phyloP scores from a whole-genome alignment of 2,888 invertebrate genomes.

The Trissolcus japonicus region DNA sequence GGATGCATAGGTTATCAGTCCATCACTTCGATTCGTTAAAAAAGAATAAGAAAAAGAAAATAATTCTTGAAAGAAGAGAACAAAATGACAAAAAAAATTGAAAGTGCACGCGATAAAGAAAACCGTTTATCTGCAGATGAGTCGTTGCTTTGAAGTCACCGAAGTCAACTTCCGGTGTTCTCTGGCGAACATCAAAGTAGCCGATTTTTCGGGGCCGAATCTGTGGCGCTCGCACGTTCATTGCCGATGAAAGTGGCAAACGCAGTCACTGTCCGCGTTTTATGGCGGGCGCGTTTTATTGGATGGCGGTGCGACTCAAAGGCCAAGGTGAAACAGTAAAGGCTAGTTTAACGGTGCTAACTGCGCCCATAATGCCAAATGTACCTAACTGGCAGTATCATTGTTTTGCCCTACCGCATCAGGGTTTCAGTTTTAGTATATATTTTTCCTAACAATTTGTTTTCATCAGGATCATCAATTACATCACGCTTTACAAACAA shows the following conservation, averaged over 20 bases:
- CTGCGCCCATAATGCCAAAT: slow-evolving; percentile 70
- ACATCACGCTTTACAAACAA: too few relatives aligned
- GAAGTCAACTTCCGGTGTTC: slow-evolving; percentile 56
- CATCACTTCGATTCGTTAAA: slow-evolving; percentile 10
- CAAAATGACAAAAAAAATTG: slow-evolving; percentile 10
- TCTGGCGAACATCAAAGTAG: slow-evolving; percentile 54
- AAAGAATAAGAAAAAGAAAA: not conserved
- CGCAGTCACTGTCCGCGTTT: slow-evolving; percentile 59
- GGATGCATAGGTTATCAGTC: slow-evolving; percentile 21
- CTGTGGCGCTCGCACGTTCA: slow-evolving; percentile 52
- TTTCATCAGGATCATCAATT: too few relatives aligned
- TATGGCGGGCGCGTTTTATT: slow-evolving; percentile 70
- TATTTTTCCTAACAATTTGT: too few relatives aligned
- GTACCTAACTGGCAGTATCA: slow-evolving; percentile 64
- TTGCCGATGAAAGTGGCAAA: slow-evolving; percentile 54
- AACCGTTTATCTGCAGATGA: slow-evolving; percentile 49
- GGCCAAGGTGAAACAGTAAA: slow-evolving; percentile 71
- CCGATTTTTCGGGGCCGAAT: slow-evolving; percentile 47
- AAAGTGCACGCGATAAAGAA: slow-evolving; percentile 42
- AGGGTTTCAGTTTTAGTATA: too few relatives aligned
- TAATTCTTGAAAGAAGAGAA: slow-evolving; percentile 7
- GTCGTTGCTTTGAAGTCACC: slow-evolving; percentile 51
- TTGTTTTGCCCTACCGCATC: slow-evolving; percentile 13
- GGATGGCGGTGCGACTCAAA: slow-evolving; percentile 70
- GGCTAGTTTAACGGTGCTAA: slow-evolving; percentile 74